A percentile compares a stretch with the other conserved stretches of the same genome.
phyloP scores from a whole-genome alignment of 2,888 invertebrate species.

The Nasonovia ribisnigri region DNA sequence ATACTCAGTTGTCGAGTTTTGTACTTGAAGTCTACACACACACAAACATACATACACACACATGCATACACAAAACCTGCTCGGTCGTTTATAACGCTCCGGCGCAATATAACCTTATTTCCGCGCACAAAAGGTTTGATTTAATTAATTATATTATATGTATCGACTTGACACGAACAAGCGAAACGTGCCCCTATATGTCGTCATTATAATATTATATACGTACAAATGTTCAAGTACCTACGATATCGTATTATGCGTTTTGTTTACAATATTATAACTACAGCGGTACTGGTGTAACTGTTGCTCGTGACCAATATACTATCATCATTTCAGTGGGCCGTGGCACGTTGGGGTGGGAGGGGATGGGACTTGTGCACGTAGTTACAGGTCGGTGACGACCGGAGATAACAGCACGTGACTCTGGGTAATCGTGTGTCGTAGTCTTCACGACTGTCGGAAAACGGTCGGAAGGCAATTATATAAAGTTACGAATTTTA shows the following conservation, averaged over 20 bases:
- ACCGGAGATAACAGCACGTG: not conserved
- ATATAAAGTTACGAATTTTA: slow-evolving; percentile 29
- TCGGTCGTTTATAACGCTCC: not conserved
- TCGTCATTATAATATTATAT: not conserved
- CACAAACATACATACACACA: not conserved
- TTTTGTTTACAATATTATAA: not conserved
- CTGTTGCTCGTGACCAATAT: not conserved
- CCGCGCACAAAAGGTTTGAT: not conserved
- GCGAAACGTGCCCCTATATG: not conserved
- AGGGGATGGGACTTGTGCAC: not conserved
- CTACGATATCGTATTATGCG: not conserved
- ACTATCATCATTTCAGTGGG: not conserved
- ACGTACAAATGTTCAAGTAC: not conserved
- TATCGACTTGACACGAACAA: not conserved
- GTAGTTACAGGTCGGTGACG: not conserved
- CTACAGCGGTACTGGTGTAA: not conserved
- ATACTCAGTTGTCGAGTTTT: not conserved
- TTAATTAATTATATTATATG: slow-evolving; percentile 1
- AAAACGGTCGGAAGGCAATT: slow-evolving; percentile 39
- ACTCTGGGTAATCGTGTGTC: not conserved
- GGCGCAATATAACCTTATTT: not conserved
- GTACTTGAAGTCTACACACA: not conserved
- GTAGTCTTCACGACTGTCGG: not conserved
- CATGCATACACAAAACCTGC: not conserved
- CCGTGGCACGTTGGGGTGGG: not conserved